Conservation (phyloP, 2,888 invertebrate genomes). For the Orthosia gothica region DNA sequence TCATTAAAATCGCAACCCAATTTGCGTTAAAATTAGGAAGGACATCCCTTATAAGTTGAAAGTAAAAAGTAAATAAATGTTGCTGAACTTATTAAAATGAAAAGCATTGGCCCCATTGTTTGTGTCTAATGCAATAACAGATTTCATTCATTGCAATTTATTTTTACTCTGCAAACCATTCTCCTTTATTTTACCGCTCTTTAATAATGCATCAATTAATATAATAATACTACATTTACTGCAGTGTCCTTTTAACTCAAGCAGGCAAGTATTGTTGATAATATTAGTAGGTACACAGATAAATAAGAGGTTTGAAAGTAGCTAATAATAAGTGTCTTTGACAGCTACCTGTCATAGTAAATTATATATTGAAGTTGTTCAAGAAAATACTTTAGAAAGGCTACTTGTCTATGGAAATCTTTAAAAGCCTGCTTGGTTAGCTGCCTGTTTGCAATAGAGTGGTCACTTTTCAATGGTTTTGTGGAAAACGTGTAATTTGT, state of each 20-base stretch:
- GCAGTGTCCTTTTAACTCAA: neutral
- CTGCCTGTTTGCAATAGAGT: neutral
- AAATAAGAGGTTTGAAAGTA: neutral
- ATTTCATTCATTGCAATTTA: neutral
- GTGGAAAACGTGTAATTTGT: neutral
- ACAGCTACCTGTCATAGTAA: constrained; percentile 5
- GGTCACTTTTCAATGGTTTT: neutral
- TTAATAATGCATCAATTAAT: neutral
- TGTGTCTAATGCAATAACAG: too few relatives aligned
- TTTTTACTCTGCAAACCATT: neutral
- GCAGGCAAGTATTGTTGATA: constrained; percentile 18
- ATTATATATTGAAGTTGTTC: constrained; percentile 19
- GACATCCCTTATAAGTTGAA: too few relatives aligned
- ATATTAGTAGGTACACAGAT: constrained; percentile 1
- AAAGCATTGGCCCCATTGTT: too few relatives aligned
- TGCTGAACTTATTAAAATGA: too few relatives aligned
- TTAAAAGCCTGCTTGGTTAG: neutral
- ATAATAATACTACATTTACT: neutral
- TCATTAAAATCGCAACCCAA: too few relatives aligned
- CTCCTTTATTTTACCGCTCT: neutral
- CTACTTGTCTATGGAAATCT: neutral
- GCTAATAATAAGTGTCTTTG: constrained; percentile 10
- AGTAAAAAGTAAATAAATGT: too few relatives aligned
- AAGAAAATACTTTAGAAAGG: constrained; percentile 19
- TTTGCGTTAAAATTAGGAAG: too few relatives aligned